Evolutionary conservation across 2,113 vertebrate genomes (phyloP), one percentile per base, ranked within the genome.

Genomic region (Coturnix japonica): DNA sequence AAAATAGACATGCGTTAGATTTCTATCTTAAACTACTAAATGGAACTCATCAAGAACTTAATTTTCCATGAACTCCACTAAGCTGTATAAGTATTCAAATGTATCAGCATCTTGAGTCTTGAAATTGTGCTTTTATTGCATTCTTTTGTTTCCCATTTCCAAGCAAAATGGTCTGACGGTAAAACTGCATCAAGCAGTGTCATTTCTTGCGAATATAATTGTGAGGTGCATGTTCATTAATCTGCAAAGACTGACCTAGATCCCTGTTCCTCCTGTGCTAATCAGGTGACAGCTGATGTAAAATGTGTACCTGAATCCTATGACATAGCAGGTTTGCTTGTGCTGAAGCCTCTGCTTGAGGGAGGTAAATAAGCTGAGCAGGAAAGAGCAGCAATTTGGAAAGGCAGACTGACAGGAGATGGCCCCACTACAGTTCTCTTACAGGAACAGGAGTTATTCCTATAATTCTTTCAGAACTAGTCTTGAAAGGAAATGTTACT

Each of bases 61-160:
- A 30, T 94, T 89, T 92, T 91, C 41, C 15, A 63, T 73, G 28
- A 39, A 33, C 13, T 80, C 74, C 5, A 76, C 92, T 93, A 64
- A 89, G 54, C 12, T 46, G 22, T 16, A 80, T 79, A 85, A 94
- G 79, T 81, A 85, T 80, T 94, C 23, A 84, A 85, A 87, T 31
- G 2, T 54, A 43, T 75, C 18, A 21, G 37, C 33, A 80, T 59
- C 85, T 21, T 14, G 54, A 91, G 16, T 70, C 19, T 49, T 49
- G 7, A 20, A 16, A 44, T 71, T 70, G 33, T 1, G 17, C 7
- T 56, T 18, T 13, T 13, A 61, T 8, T 57, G 12, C 7, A 7
- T 46, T 6, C 56, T 73, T 73, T 70, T 0, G 3, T 63, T 81
- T 73, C 18, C 44, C 11, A 11, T 28, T 41, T 86, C 14, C 37